phyloP scores from a whole-genome alignment of 2,113 vertebrate genomes.

The Oncorhynchus gorbuscha region DNA sequence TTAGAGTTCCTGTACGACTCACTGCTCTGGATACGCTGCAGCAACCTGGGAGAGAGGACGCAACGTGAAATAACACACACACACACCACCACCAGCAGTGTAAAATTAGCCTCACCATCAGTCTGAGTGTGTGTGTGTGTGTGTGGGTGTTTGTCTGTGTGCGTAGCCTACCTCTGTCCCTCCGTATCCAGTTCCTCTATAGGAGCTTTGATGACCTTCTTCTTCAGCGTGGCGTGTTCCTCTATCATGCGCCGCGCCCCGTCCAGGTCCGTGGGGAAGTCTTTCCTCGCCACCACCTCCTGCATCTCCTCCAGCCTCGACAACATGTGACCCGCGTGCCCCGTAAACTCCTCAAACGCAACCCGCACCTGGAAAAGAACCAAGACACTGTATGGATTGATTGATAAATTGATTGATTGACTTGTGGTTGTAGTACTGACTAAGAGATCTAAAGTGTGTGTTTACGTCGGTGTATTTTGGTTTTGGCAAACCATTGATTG shows the following conservation, averaged over 20 bases:
- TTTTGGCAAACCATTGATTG: neutral
- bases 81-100: no score
- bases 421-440: no score
- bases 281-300: conserved; percentile 92
- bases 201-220: conserved; percentile 96
- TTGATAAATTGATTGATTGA: no score
- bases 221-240: conserved; percentile 92
- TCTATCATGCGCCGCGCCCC: conserved; percentile 95
- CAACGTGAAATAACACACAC: neutral
- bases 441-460: no score
- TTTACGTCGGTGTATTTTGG: no score
- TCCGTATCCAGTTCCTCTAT: conserved; percentile 96
- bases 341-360: conserved; percentile 97
- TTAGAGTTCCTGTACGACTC: conserved; percentile 87
- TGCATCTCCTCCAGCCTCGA: conserved; percentile 94
- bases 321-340: conserved; percentile 93
- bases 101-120: neutral
- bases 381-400: no score
- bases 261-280: conserved; percentile 94
- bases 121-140: neutral
- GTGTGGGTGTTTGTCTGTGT: no score
- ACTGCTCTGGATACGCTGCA: conserved; percentile 95
- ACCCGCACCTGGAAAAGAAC: conserved; percentile 79
- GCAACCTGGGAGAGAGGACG: conserved; percentile 64
- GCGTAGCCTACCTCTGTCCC: conserved; percentile 79